Evolutionary conservation across 37 sponge, comb jelly and placozoan species (phyloP), one percentile per base, ranked within the genome.

Genomic region (Lycopodina hypogea): DNA sequence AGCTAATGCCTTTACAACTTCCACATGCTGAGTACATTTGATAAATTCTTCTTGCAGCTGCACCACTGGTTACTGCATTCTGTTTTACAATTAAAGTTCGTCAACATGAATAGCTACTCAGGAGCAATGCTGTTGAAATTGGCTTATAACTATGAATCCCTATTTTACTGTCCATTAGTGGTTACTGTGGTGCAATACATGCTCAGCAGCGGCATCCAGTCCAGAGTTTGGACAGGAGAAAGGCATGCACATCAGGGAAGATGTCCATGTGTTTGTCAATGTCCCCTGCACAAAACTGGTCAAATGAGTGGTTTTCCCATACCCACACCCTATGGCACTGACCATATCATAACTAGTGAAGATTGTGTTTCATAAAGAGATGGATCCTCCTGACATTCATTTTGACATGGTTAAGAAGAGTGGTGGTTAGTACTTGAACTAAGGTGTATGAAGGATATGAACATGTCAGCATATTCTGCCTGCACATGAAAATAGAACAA

Each of bases 31-130:
- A 22, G 24, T 60, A 17, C 61, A 60, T 28, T 60, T 60, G 61
- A 60, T 28, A 60, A 23, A 60, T 60, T 60, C 23, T 60, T 60
- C 61, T 60, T 60, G 61, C 61, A 60, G 61, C 61, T 60, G 61
- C 61, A 60, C 61, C 61, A 21, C 8, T 17, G 61, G 24, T 60
- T 60, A 28, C 61, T 60, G 61, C 61, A 60, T 26, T 60, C 61
- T 60, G 26, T 28, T 17, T 60, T 60, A 17, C 61, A 60, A 17
- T 60, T 60, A n/a, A n/a, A n/a, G n/a, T n/a, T n/a, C n/a, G n/a
- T n/a, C n/a, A n/a, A n/a, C n/a, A n/a, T n/a, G n/a, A n/a, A n/a
- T n/a, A n/a, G n/a, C n/a, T n/a, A n/a, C n/a, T n/a, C n/a, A n/a
- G n/a, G n/a, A n/a, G n/a, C n/a, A n/a, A n/a, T n/a, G n/a, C n/a